These are phyloP conservation scores for Meteorus sp. DNA, from an alignment of 1,140 invertebrate species.

Conservation along the genomic window DNA sequence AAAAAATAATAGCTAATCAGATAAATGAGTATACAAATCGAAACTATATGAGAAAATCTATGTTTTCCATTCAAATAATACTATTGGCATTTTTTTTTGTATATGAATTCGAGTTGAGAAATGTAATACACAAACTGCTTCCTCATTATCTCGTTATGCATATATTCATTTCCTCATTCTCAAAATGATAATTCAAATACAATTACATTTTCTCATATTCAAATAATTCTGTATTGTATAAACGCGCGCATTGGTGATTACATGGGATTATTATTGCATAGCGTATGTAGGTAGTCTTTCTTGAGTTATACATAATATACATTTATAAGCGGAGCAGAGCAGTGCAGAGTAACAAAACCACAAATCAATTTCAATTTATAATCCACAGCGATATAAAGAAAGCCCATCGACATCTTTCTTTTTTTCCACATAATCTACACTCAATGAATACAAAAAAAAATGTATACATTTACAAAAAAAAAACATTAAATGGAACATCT, in stretches of 20 bases:
- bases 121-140: neutral
- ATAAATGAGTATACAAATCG: too few species aligned
- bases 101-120: too few species aligned
- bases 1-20: too few species aligned
- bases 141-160: too few species aligned
- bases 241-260: neutral
- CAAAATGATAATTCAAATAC: too few species aligned
- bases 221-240: neutral
- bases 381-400: slow-evolving; percentile 2
- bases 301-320: neutral
- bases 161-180: too few species aligned
- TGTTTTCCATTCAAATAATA: too few species aligned
- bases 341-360: neutral
- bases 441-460: neutral
- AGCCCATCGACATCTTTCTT: neutral
- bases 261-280: slow-evolving; percentile 6
- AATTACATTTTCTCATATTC: too few species aligned
- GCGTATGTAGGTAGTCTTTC: slow-evolving; percentile 8
- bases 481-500: too few species aligned
- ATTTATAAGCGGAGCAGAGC: slow-evolving; percentile 2
- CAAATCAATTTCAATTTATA: slow-evolving; percentile 5
- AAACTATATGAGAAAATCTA: too few species aligned
- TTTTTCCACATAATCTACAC: neutral
- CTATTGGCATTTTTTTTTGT: too few species aligned
- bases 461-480: too few species aligned